A percentile compares a stretch with the other conserved stretches of the same genome.
Conservation (phyloP, 2,797 vertebrate genomes). For the Hoplostethus atlanticus region DNA sequence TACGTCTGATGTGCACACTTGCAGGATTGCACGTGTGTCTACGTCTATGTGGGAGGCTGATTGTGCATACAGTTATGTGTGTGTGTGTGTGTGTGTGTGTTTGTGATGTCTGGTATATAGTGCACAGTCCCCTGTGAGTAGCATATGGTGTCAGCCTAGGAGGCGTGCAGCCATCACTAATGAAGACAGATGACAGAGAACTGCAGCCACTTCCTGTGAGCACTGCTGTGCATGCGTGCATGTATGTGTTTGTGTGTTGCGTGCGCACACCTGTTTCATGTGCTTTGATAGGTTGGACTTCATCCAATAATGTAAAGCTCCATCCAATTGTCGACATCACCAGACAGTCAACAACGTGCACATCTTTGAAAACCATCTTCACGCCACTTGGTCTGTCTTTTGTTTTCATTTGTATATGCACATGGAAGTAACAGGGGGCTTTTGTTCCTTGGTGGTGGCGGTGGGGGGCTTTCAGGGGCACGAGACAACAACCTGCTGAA, state of each 20-base stretch:
- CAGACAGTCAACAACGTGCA: no score
- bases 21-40: conserved; percentile 19
- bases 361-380: conserved; percentile 19
- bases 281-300: conserved; percentile 10
- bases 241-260: conserved; percentile 42
- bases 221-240: conserved; percentile 48
- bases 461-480: conserved; percentile 82
- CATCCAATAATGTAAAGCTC: conserved; percentile 1
- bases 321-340: conserved; percentile 36
- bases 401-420: background rate
- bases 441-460: conserved; percentile 17
- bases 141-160: conserved; percentile 85
- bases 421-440: conserved; percentile 20
- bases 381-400: conserved; percentile 7
- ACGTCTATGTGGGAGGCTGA: conserved; percentile 35
- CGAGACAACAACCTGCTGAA: conserved; percentile 86
- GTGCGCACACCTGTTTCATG: conserved; percentile 29
- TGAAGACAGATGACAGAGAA: conserved; percentile 85
- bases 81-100: conserved; percentile 50
- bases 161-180: conserved; percentile 86
- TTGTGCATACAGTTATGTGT: conserved; percentile 40
- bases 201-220: conserved; percentile 75
- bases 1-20: conserved; percentile 35
- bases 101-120: conserved; percentile 70
- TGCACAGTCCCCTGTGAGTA: conserved; percentile 74